These are phyloP conservation scores for Avahi laniger DNA, from an alignment of 2,797 vertebrate genomes.

Conservation along the genomic window DNA sequence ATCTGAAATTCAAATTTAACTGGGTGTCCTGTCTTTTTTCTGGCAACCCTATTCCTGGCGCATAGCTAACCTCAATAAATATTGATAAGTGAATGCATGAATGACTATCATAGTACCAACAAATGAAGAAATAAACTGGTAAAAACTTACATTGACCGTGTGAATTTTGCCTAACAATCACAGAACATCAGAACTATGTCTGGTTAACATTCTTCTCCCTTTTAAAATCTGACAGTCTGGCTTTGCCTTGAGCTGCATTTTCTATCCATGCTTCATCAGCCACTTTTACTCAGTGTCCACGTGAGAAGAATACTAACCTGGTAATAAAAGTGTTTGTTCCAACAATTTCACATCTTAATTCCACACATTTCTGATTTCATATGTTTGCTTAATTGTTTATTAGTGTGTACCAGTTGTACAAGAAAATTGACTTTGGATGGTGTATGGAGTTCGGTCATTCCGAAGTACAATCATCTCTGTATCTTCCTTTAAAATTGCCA, in stretches of 20 bases:
- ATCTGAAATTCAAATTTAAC: conserved; percentile 31
- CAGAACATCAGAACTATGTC: background rate
- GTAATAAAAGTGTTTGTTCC: background rate
- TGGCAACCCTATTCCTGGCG: background rate
- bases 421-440: conserved; percentile 75
- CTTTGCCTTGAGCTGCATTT: background rate
- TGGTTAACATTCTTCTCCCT: background rate
- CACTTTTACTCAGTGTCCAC: background rate
- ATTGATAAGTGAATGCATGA: background rate
- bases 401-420: conserved; percentile 66
- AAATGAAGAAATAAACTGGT: background rate
- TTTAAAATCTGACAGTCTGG: background rate
- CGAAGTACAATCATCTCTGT: conserved; percentile 68
- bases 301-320: background rate
- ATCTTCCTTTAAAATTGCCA: conserved; percentile 71
- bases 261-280: background rate
- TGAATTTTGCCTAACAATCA: background rate
- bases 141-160: background rate
- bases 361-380: conserved; percentile 40
- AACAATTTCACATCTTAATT: conserved; percentile 3
- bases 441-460: conserved; percentile 60
- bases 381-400: conserved; percentile 80
- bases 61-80: background rate
- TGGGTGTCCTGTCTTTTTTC: background rate
- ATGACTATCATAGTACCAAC: background rate